These are phyloP conservation scores for Desoria tigrina DNA, from an alignment of 2,888 invertebrate genomes.

Conservation along the genomic window DNA sequence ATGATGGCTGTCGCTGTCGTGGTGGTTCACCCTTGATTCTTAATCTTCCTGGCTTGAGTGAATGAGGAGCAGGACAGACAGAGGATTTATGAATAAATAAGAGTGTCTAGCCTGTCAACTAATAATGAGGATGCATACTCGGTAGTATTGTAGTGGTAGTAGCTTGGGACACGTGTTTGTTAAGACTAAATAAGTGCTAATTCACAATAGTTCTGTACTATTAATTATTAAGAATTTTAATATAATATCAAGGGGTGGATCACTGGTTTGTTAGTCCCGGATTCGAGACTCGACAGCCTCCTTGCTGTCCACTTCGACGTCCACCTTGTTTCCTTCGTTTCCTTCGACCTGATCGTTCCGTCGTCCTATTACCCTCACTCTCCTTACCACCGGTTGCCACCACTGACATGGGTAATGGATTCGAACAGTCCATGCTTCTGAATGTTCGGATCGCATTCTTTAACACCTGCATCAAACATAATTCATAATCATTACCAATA, in stretches of 20 bases:
- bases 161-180: too few relatives aligned
- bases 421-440: slow-evolving; percentile 58
- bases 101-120: too few relatives aligned
- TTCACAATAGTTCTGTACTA: too few relatives aligned
- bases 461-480: slow-evolving; percentile 55
- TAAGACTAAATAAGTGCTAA: too few relatives aligned
- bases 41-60: too few relatives aligned
- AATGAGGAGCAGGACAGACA: too few relatives aligned
- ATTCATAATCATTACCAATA: background rate
- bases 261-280: background rate
- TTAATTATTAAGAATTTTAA: background rate
- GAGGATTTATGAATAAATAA: too few relatives aligned
- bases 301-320: background rate
- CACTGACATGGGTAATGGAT: slow-evolving; percentile 55
- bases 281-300: slow-evolving; percentile 5
- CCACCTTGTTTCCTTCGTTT: slow-evolving; percentile 30
- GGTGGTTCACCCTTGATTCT: too few relatives aligned
- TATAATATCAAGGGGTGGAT: background rate
- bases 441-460: slow-evolving; percentile 58
- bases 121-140: too few relatives aligned
- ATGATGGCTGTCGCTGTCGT: too few relatives aligned
- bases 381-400: slow-evolving; percentile 47
- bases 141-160: too few relatives aligned
- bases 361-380: slow-evolving; percentile 27
- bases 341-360: slow-evolving; percentile 16